Evolutionary conservation across 2,888 invertebrate genomes (phyloP), one percentile per base, ranked within the genome.

Genomic region (Molanna angustata): DNA sequence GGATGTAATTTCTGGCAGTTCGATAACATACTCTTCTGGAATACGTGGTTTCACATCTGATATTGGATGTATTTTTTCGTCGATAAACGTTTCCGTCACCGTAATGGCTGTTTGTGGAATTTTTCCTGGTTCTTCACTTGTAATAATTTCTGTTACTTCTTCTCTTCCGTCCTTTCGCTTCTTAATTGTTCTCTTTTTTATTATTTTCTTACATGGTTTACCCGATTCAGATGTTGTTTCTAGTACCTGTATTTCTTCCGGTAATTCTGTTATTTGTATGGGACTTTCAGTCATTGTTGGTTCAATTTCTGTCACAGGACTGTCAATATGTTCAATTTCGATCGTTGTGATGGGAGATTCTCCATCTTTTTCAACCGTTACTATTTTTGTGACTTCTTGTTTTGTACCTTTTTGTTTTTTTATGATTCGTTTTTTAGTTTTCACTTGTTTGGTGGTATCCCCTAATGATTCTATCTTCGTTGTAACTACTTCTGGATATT

Each of bases 121-220:
- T 17, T 21, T 61, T 60, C 46, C 51, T 50, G 49, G 59, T 42
- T 67, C 66, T 49, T 67, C 62, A 6, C 65, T 61, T 0, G 66
- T 69, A 2, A 63, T 49, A 27, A 67, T 65, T 64, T 71, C 71
- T 18, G 71, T 74, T 20, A 67, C 67, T 63, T 76, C 70, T 16
- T 69, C 67, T 40, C 63, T 62, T 33, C 66, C 65, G 43, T 66
- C 52, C 49, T 61, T 62, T 43, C 64, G 56, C 48, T 66, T 69
- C 50, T 70, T 73, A 16, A 72, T 70, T 0, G 66, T 61, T 2
- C 67, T 67, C 53, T 68, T 71, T 43, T 67, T 57, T n/a, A 67
- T 62, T 46, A 69, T 62, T 60, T 69, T 63, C 61, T 69, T 64
- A 44, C 62, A 50, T 22, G 52, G 43, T 27, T 54, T 56, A 11